phyloP scores from a whole-genome alignment of 1,140 invertebrate species.

The Drosophila teissieri region DNA sequence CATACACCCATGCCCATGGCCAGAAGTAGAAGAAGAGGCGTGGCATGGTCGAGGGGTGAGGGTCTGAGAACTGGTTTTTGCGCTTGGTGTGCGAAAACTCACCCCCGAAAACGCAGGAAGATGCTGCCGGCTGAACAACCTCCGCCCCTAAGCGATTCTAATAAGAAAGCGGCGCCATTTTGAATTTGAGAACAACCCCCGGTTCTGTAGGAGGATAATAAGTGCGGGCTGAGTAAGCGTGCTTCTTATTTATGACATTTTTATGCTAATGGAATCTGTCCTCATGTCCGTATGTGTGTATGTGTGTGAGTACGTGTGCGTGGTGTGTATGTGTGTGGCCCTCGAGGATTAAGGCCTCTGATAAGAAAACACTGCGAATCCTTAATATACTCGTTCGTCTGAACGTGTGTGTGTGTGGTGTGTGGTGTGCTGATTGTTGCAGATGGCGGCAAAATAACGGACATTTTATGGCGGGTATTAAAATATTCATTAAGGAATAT shows the following conservation, averaged over 20 bases:
- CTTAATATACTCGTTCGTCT: conserved; percentile 17
- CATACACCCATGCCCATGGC: conserved; percentile 4
- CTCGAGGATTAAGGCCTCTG: conserved; percentile 62
- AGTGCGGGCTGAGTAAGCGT: conserved; percentile 47
- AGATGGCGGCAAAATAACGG: conserved; percentile 37
- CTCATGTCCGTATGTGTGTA: conserved; percentile 15
- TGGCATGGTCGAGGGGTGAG: conserved; percentile 39
- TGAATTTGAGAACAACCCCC: conserved; percentile 74
- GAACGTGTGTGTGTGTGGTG: conserved; percentile 10
- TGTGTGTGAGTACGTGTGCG: conserved; percentile 25
- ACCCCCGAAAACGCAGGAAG: conserved; percentile 53
- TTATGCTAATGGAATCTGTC: conserved; percentile 79
- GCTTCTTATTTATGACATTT: conserved; percentile 83
- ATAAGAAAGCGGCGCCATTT: conserved; percentile 82
- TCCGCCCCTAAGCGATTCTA: conserved; percentile 56
- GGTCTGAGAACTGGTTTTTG: conserved; percentile 55
- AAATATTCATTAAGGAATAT: conserved; percentile 39
- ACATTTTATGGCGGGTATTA: conserved; percentile 42
- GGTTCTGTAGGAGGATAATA: conserved; percentile 47
- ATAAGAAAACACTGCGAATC: conserved; percentile 68
- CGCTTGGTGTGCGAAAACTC: conserved; percentile 55
- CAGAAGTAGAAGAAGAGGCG: conserved; percentile 56
- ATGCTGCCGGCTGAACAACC: conserved; percentile 33
- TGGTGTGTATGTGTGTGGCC: conserved; percentile 18
- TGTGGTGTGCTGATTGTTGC: conserved; percentile 7